phyloP scores from a whole-genome alignment of 2,797 vertebrate genomes.

The Tinamus major region DNA sequence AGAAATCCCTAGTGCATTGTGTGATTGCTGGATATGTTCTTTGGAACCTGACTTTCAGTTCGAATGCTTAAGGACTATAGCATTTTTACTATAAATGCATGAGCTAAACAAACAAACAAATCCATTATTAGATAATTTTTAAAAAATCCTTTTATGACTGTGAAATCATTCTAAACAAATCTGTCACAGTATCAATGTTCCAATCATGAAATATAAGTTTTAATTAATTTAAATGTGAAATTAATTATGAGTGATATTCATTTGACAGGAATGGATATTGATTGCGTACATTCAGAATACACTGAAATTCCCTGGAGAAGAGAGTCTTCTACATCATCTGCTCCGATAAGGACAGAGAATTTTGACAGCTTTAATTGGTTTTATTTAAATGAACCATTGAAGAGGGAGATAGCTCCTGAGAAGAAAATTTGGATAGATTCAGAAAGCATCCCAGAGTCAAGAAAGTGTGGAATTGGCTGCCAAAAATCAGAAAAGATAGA shows the following conservation, averaged over 20 bases:
- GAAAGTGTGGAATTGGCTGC: not conserved
- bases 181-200: not conserved
- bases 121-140: not conserved
- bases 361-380: not conserved
- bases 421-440: not conserved
- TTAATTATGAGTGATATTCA: not conserved
- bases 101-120: not conserved
- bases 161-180: not conserved
- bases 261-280: not conserved
- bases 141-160: fast-evolving
- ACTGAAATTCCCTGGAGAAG: not conserved
- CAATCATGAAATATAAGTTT: not conserved
- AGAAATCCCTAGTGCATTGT: not conserved
- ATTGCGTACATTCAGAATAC: not conserved
- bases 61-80: not conserved
- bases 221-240: not conserved
- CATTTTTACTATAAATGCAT: not conserved
- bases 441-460: not conserved
- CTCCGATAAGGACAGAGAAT: not conserved
- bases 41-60: not conserved
- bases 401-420: not conserved
- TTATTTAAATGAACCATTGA: not conserved
- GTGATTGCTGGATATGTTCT: not conserved
- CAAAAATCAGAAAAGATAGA: not conserved
- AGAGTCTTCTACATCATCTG: not conserved